Base-by-base conservation (phyloP, 2,888 invertebrate species). In the Hypolimnas misippus region DNA sequence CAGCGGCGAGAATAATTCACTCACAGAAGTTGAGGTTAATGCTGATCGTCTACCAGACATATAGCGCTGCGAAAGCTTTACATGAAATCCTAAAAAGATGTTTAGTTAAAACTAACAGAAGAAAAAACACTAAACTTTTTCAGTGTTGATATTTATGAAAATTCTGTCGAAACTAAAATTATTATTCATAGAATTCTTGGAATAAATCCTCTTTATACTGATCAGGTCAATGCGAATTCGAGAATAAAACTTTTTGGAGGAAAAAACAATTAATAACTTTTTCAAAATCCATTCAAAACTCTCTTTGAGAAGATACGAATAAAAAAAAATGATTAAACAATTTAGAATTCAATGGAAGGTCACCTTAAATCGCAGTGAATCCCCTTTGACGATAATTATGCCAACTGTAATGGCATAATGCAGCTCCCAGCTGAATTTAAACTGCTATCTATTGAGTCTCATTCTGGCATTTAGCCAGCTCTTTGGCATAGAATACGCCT, bases 381-480 rank as follows among this genome's bases (percentile, higher is more conserved):
- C 42, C 33, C 49, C 44, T 46, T 46, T 49, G 52, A 52, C 58
- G 58, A 58, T 58, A 58, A 58, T 58, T 58, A 58, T 52, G 58
- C 40, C 51, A 51, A 50, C 50, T 55, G 60, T 51, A 59, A 52
- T 25, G 35, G 60, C 56, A 64, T 60, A 55, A 56, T 46, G 44
- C 58, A 55, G 63, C 63, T 55, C 31, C 53, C 46, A 19, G 29
- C 52, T 17, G 57, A 59, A 59, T 44, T 38, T 60, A 60, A 63
- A 60, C 63, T 60, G 59, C 52, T 58, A 33, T 56, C 63, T 55
- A 56, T 60, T 29, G 59, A 59, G 59, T 35, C 42, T 51, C 42
- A 16, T 50, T 31, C 44, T 61, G 64, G 64, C 64, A n/a, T 10
- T 8, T 14, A 42, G 64, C 64, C 64, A 62, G 53, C 57, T 10